These are phyloP conservation scores for Sphecodes monilicornis DNA, from an alignment of 2,888 invertebrate genomes.

Conservation along the genomic window DNA sequence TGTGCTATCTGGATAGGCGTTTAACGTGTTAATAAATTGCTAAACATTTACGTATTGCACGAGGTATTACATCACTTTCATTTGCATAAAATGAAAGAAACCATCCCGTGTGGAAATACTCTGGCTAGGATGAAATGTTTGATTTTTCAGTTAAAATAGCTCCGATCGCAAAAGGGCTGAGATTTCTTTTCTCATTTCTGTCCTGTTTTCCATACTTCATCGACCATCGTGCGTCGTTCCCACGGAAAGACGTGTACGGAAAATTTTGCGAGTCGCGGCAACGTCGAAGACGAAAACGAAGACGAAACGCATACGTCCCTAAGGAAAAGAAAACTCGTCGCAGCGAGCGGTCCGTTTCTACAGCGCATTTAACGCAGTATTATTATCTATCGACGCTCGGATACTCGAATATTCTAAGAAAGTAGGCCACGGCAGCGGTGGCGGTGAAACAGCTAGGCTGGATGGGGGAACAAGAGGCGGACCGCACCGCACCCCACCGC, in stretches of 20 bases:
- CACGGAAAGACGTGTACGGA: neutral
- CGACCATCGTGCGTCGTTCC: neutral
- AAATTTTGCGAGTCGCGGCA: neutral
- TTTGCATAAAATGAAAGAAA: too few species aligned
- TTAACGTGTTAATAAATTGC: too few species aligned
- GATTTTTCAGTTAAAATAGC: too few species aligned
- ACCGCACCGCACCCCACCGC: slow-evolving; percentile 7
- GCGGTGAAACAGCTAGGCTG: slow-evolving; percentile 56
- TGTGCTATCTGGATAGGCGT: too few species aligned
- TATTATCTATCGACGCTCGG: slow-evolving; percentile 51
- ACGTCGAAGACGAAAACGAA: neutral
- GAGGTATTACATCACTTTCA: too few species aligned
- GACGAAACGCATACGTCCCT: neutral
- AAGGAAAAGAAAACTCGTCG: slow-evolving; percentile 4
- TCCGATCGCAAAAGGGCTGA: too few species aligned
- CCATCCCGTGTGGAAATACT: too few species aligned
- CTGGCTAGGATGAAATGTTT: too few species aligned
- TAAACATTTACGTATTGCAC: too few species aligned
- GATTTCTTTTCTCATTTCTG: too few species aligned
- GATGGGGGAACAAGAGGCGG: slow-evolving; percentile 37
- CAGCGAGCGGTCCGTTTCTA: neutral
- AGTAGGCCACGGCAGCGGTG: slow-evolving; percentile 69
- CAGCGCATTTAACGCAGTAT: neutral
- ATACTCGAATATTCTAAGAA: slow-evolving; percentile 71
- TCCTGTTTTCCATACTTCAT: neutral